These are phyloP conservation scores for Pachydiplax longipennis DNA, from an alignment of 2,888 invertebrate genomes.

Conservation along the genomic window DNA sequence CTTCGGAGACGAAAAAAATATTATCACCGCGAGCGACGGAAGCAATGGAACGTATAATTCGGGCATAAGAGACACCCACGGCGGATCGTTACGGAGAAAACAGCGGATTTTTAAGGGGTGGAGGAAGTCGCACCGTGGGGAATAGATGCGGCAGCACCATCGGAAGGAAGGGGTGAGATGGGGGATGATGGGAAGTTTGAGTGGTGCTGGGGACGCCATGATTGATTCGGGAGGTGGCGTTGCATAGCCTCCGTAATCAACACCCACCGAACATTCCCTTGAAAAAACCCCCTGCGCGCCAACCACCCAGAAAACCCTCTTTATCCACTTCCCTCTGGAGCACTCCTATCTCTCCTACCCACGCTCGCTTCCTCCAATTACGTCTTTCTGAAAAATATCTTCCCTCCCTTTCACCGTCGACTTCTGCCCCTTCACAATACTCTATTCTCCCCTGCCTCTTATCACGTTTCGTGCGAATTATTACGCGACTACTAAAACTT, in stretches of 20 bases:
- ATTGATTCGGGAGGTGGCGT: not conserved
- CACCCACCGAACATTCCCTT: not conserved
- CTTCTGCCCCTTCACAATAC: no score
- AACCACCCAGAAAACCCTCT: not conserved
- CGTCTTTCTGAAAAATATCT: not conserved
- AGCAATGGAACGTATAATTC: not conserved
- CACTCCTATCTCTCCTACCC: not conserved
- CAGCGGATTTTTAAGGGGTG: not conserved
- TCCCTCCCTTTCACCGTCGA: not conserved
- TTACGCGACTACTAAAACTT: no score
- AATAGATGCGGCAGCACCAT: not conserved
- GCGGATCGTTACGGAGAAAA: not conserved
- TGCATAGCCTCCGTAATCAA: not conserved
- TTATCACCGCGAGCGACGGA: not conserved
- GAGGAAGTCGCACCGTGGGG: not conserved
- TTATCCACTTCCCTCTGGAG: not conserved
- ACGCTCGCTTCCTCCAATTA: not conserved
- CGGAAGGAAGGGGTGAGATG: not conserved
- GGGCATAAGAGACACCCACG: not conserved
- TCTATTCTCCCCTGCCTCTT: no score
- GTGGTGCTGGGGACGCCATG: not conserved
- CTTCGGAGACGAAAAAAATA: not conserved
- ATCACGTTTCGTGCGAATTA: no score
- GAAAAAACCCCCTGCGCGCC: not conserved
- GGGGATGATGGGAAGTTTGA: not conserved